Base-by-base conservation (phyloP, 1,140 invertebrate species). In the Cephus cinctus region DNA sequence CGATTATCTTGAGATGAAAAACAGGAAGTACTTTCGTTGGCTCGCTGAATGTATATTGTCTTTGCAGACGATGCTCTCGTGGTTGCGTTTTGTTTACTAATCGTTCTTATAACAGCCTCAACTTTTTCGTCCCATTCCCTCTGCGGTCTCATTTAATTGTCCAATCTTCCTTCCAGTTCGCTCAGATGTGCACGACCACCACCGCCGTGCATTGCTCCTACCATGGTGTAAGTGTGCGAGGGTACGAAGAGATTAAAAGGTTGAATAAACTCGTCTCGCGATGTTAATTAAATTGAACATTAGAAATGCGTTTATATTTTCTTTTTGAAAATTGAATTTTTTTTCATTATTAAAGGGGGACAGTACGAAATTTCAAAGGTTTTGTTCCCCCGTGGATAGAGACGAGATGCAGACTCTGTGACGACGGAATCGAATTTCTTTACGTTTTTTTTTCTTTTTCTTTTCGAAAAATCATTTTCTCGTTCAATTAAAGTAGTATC, bases 41-140 rank as follows among this genome's bases (percentile, higher is more conserved):
- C n/a, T n/a, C n/a, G n/a, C n/a, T n/a, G n/a, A n/a, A n/a, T n/a
- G n/a, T n/a, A n/a, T n/a, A n/a, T n/a, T n/a, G n/a, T n/a, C n/a
- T n/a, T n/a, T n/a, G n/a, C n/a, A n/a, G n/a, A n/a, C n/a, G n/a
- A n/a, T n/a, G n/a, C n/a, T n/a, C n/a, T n/a, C n/a, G n/a, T n/a
- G n/a, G n/a, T n/a, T n/a, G n/a, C n/a, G n/a, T n/a, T n/a, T 43
- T 43, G 47, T 43, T 15, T 43, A 43, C 47, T 43, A 43, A 50
- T 50, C 41, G 32, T 23, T 43, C 36, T 19, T 38, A n/a, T 23
- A 34, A 27, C 41, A 34, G 23, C 23, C 21, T 43, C 31, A 41
- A 22, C 18, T 31, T 31, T 36, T 22, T 36, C 12, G 11, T 43
- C 40, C 47, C 41, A 32, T 27, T 36, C 36, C 36, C 41, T n/a